A percentile compares a stretch with the other conserved stretches of the same genome.
Evolutionary conservation across 2,888 invertebrate species (phyloP).

Genomic region (Thereva unica): DNA sequence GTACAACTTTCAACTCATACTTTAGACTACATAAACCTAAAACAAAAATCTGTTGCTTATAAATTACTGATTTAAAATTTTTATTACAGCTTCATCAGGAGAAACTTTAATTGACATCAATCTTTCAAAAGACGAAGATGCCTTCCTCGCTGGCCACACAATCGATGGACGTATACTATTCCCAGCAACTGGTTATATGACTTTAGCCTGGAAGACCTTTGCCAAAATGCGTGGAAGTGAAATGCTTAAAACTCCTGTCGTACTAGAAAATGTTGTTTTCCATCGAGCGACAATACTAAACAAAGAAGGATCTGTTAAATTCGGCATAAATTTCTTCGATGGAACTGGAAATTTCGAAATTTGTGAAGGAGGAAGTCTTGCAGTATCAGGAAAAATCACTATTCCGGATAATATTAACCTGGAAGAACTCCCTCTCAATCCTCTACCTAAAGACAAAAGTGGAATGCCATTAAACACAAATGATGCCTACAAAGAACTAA

Average conservation of each 20-base stretch:
- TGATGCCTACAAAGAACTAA: constrained; percentile 86
- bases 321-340: constrained; percentile 81
- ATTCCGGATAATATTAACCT: constrained; percentile 66
- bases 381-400: constrained; percentile 77
- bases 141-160: constrained; percentile 80
- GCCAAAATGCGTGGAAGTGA: constrained; percentile 78
- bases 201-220: constrained; percentile 83
- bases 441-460: constrained; percentile 58
- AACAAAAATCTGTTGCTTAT: background rate
- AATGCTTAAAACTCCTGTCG: constrained; percentile 77
- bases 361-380: constrained; percentile 81
- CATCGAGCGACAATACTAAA: constrained; percentile 92
- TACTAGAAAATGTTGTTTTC: constrained; percentile 89
- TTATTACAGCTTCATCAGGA: constrained; percentile 62
- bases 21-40: background rate
- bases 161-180: constrained; percentile 93
- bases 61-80: background rate
- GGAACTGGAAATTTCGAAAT: constrained; percentile 88
- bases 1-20: constrained; percentile 21
- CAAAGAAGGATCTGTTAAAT: constrained; percentile 78
- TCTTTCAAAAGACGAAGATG: constrained; percentile 72
- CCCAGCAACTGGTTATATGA: constrained; percentile 93
- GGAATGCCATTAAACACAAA: constrained; percentile 63
- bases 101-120: constrained; percentile 80
- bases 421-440: constrained; percentile 66